Evolutionary conservation across 2,888 invertebrate genomes (phyloP), one percentile per base, ranked within the genome.

Genomic region (Apocheima hispidaria): DNA sequence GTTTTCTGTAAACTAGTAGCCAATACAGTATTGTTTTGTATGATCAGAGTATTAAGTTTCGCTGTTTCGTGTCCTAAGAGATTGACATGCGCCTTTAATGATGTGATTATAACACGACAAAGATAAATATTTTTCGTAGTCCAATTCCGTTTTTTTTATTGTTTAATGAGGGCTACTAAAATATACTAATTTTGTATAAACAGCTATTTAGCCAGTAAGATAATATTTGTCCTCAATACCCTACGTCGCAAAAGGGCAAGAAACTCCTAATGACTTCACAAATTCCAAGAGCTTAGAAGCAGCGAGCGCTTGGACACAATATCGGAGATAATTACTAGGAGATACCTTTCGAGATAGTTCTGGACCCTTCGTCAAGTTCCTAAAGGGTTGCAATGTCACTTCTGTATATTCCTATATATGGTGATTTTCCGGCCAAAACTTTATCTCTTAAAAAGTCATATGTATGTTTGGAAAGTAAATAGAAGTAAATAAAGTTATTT

Each of bases 251-350:
- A 46, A 52, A n/a, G 48, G 52, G 46, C 60, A 55, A 60, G 60
- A 51, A 55, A 55, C 55, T 50, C 36, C 43, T 60, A 60, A 60
- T 55, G 50, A 40, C 55, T 38, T 40, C 51, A 54, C 55, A 55
- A 55, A 60, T 60, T 55, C 60, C 55, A 12, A 21, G 35, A 36
- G 14, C 41, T 36, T n/a, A 20, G 41, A 49, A 60, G 50, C 23
- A 28, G 28, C 35, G 14, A 59, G 44, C 50, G 9, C 60, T 50
- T 38, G 40, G 51, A 28, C 30, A 55, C 50, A 50, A 51, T 55
- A 55, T 60, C 23, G 46, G 30, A 38, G 55, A 60, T 55, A 60
- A 60, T 60, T 55, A 60, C 60, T 20, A 12, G 18, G 7, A 41
- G 48, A 60, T 43, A 12, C 36, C 51, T 30, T 51, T 61, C 16